These are phyloP conservation scores for Troides oblongomaculatus DNA, from an alignment of 2,888 invertebrate genomes.

Conservation along the genomic window DNA sequence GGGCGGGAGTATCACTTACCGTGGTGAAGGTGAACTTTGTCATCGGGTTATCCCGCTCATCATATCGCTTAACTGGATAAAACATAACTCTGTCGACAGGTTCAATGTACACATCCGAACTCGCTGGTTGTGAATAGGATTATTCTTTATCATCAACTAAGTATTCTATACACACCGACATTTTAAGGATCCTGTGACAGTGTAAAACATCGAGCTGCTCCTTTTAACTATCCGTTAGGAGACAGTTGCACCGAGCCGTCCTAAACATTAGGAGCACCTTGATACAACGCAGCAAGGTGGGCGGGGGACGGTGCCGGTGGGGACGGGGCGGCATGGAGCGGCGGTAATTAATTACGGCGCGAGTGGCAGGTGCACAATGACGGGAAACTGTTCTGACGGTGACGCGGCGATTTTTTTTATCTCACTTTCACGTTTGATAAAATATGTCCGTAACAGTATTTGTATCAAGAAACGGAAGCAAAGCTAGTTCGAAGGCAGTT, in stretches of 20 bases:
- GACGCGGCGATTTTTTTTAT: slow-evolving; percentile 61
- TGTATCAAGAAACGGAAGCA: not conserved
- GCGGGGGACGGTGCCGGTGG: slow-evolving; percentile 34
- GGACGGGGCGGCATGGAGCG: slow-evolving; percentile 36
- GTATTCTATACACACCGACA: too few species aligned
- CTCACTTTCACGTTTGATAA: slow-evolving; percentile 35
- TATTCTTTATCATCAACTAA: too few species aligned
- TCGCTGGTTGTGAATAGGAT: too few species aligned
- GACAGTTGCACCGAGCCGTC: slow-evolving; percentile 37
- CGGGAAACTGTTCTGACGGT: slow-evolving; percentile 49
- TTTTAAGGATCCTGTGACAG: too few species aligned
- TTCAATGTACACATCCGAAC: too few species aligned
- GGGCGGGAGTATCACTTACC: too few species aligned
- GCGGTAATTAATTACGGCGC: slow-evolving; percentile 69
- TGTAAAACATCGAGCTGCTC: not conserved
- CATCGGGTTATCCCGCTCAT: too few species aligned
- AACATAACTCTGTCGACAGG: too few species aligned
- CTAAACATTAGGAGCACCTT: slow-evolving; percentile 71
- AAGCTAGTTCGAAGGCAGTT: not conserved
- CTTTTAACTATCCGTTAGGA: slow-evolving; percentile 1
- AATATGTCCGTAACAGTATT: not conserved
- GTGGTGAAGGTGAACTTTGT: too few species aligned
- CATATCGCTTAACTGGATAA: too few species aligned
- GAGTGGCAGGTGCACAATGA: slow-evolving; percentile 78
- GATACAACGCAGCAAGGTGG: slow-evolving; percentile 60